Percentiles rank a stretch among this genome's conserved stretches.
phyloP scores from a whole-genome alignment of 2,888 invertebrate genomes.

The Melanostoma mellinum region DNA sequence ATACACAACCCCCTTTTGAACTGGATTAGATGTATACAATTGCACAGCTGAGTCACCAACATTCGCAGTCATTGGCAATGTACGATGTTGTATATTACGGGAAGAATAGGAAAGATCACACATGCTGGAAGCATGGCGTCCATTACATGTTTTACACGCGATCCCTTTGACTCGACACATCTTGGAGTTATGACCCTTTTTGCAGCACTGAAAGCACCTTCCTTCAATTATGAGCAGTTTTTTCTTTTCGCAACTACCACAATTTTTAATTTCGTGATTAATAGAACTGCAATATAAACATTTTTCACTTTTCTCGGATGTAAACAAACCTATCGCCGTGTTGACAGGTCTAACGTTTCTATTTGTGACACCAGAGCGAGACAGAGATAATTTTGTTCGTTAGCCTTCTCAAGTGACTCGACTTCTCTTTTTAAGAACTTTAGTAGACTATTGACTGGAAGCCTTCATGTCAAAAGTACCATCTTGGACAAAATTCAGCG shows the following conservation, averaged over 20 bases:
- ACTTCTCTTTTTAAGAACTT: constrained; percentile 19
- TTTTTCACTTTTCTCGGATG: constrained; percentile 3
- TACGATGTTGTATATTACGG: not conserved
- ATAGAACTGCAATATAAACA: constrained; percentile 13
- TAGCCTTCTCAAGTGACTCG: constrained; percentile 17
- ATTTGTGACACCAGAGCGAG: not conserved
- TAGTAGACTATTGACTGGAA: too few relatives aligned
- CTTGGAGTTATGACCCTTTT: constrained; percentile 18
- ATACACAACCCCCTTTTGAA: constrained; percentile 17
- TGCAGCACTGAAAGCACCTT: constrained; percentile 19
- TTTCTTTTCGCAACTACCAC: constrained; percentile 21
- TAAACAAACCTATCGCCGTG: constrained; percentile 8
- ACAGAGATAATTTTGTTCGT: not conserved
- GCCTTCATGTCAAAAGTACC: too few relatives aligned
- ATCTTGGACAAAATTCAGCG: too few relatives aligned
- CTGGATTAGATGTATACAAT: constrained; percentile 3
- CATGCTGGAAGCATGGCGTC: not conserved
- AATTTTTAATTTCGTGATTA: constrained; percentile 25
- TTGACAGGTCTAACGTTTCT: constrained; percentile 5
- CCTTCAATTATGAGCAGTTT: not conserved
- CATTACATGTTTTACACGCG: constrained; percentile 15
- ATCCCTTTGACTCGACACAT: constrained; percentile 6
- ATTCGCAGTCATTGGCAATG: not conserved
- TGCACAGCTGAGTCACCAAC: constrained; percentile 4
- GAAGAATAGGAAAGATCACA: constrained; percentile 9